A percentile compares a stretch with the other conserved stretches of the same genome.
phyloP scores from a whole-genome alignment of 53 echinoderm and acorn worm genomes.

The Henricia sp. region DNA sequence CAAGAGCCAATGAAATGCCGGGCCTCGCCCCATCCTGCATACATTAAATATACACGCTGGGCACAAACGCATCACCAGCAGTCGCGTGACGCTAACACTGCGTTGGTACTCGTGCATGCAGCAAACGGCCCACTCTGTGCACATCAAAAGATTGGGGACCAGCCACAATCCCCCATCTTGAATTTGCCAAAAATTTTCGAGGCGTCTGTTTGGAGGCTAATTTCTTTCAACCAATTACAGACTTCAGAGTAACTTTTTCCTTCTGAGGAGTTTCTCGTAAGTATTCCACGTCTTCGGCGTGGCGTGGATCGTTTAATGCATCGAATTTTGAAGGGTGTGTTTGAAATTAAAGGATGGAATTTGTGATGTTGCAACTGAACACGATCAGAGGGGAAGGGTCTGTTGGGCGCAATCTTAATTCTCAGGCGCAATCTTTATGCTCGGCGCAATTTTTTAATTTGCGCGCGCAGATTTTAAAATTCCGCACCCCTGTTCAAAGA shows the following conservation, averaged over 20 bases:
- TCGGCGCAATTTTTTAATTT: no score
- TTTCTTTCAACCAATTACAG: constrained; percentile 59
- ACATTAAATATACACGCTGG: background rate
- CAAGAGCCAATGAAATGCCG: no score
- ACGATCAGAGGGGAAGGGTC: no score
- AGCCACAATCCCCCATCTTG: no score
- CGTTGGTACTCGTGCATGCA: constrained; percentile 27
- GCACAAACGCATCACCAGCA: constrained; percentile 62
- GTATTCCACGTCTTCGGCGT: constrained; percentile 5
- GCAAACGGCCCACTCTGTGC: background rate
- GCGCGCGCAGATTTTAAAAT: no score
- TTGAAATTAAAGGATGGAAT: no score
- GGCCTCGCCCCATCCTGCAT: constrained; percentile 5
- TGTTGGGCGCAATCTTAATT: no score
- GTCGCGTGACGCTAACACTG: constrained; percentile 52
- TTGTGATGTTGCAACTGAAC: no score
- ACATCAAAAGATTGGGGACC: background rate
- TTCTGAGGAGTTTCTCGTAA: constrained; percentile 13
- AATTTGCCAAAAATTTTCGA: background rate
- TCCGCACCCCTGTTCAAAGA: no score
- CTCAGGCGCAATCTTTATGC: no score
- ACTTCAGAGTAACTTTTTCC: constrained; percentile 42
- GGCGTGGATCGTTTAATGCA: no score
- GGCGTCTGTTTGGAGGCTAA: constrained; percentile 60
- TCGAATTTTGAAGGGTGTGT: no score